Evolutionary conservation across 2,113 vertebrate genomes (phyloP).

Genomic region (Siniperca chuatsi): DNA sequence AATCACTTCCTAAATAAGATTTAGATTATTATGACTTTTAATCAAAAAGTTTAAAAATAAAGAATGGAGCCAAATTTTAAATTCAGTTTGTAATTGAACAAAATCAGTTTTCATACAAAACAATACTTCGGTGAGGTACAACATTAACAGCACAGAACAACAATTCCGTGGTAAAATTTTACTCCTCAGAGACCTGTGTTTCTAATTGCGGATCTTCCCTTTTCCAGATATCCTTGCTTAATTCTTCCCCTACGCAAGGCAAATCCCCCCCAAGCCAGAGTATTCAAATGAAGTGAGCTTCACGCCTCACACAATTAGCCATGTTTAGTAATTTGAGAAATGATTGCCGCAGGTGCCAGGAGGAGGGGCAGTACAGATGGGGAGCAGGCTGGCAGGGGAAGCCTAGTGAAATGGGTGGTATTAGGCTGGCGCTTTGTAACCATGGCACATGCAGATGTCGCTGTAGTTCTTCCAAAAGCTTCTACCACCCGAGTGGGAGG

Average conservation of each 20-base stretch:
- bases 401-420: conserved; percentile 78
- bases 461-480: conserved; percentile 98
- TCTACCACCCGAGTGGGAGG: conserved; percentile 86
- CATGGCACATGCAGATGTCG: conserved; percentile 99
- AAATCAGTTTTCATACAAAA: conserved; percentile 19
- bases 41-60: background rate
- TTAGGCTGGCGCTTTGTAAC: conserved; percentile 86
- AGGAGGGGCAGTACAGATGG: conserved; percentile 68
- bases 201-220: conserved; percentile 57
- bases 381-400: conserved; percentile 73
- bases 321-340: conserved; percentile 85
- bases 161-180: conserved; percentile 40
- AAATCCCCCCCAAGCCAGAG: conserved; percentile 88
- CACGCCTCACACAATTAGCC: conserved; percentile 90
- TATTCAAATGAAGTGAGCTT: conserved; percentile 92
- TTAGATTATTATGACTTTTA: background rate
- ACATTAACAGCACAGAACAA: conserved; percentile 39
- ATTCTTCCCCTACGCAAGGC: conserved; percentile 78
- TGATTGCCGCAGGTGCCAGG: conserved; percentile 77
- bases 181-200: conserved; percentile 39
- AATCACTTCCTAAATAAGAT: background rate
- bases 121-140: background rate
- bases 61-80: background rate
- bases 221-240: conserved; percentile 69
- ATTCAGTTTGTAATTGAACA: conserved; percentile 21